Percentiles rank a stretch among this genome's conserved stretches.
These are phyloP conservation scores for Plagodis dolabraria DNA, from an alignment of 2,888 invertebrate genomes.

Conservation along the genomic window DNA sequence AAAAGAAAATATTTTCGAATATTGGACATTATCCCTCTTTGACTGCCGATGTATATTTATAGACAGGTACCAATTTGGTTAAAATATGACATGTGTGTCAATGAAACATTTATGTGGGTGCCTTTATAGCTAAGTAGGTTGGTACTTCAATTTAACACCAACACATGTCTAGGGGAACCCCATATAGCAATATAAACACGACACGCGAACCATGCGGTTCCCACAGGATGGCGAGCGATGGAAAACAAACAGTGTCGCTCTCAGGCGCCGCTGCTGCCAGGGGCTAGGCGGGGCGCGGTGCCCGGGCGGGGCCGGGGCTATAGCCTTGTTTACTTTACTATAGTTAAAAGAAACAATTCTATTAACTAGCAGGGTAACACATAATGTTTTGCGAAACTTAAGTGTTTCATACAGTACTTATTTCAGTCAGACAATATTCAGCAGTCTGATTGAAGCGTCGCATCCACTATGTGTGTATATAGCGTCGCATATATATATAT, in stretches of 20 bases:
- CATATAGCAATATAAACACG: conserved; percentile 27
- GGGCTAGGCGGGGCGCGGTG: background rate
- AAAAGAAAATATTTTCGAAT: no score
- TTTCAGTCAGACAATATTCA: no score
- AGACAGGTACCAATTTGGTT: no score
- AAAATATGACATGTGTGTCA: background rate
- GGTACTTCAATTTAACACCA: background rate
- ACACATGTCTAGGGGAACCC: conserved; percentile 10
- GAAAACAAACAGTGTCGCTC: conserved; percentile 15
- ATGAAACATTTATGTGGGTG: background rate
- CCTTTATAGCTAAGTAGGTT: background rate
- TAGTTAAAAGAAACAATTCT: no score
- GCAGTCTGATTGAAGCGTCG: no score
- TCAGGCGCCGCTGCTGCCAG: background rate
- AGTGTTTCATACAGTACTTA: no score
- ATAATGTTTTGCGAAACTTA: no score
- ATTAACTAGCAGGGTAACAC: no score
- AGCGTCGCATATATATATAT: no score
- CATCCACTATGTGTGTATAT: no score
- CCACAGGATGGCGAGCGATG: conserved; percentile 29
- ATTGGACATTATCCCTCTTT: no score
- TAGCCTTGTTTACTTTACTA: background rate
- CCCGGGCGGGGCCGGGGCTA: conserved; percentile 2
- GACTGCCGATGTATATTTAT: no score
- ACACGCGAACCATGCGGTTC: conserved; percentile 26